Percentiles rank a stretch among this genome's conserved stretches.
Evolutionary conservation across 2,888 invertebrate species (phyloP).

Genomic region (Mesorhabditis spiculigera): DNA sequence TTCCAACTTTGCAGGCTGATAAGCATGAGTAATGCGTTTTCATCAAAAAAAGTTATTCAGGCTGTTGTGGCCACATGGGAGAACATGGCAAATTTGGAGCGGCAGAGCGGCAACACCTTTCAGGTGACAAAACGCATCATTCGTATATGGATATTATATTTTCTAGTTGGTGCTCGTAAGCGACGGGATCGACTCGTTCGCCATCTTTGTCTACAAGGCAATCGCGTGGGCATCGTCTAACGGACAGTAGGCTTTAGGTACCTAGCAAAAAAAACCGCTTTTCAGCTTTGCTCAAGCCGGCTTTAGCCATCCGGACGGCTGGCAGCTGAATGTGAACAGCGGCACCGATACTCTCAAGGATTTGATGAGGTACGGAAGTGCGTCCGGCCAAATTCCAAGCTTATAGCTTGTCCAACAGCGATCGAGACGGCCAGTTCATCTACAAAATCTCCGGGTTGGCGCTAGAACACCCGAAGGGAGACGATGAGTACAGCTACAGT

Average conservation of each 20-base stretch:
- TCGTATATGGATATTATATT: background rate
- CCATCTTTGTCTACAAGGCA: constrained; percentile 81
- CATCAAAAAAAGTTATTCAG: constrained; percentile 13
- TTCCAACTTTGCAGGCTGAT: too few species aligned
- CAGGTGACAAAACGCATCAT: constrained; percentile 64
- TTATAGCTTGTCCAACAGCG: background rate
- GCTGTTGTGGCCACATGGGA: constrained; percentile 87
- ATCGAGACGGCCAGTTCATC: constrained; percentile 68
- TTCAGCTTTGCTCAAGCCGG: constrained; percentile 81
- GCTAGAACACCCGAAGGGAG: constrained; percentile 40
- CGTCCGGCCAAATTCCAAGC: too few species aligned
- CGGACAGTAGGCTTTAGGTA: constrained; percentile 62
- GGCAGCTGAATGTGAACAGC: constrained; percentile 77
- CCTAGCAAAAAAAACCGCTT: background rate
- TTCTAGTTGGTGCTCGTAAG: constrained; percentile 70
- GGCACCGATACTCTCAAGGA: constrained; percentile 83
- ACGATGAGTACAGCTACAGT: constrained; percentile 44
- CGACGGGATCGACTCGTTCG: constrained; percentile 78
- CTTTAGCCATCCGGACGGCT: constrained; percentile 79
- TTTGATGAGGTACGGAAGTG: constrained; percentile 69
- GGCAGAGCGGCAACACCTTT: constrained; percentile 65
- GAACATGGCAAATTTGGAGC: constrained; percentile 61
- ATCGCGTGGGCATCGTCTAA: constrained; percentile 74
- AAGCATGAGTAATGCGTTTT: background rate
- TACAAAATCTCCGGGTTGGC: constrained; percentile 69